Evolutionary conservation across 1,140 invertebrate genomes (phyloP), one percentile per base, ranked within the genome.

Genomic region (Drosophila athabasca): DNA sequence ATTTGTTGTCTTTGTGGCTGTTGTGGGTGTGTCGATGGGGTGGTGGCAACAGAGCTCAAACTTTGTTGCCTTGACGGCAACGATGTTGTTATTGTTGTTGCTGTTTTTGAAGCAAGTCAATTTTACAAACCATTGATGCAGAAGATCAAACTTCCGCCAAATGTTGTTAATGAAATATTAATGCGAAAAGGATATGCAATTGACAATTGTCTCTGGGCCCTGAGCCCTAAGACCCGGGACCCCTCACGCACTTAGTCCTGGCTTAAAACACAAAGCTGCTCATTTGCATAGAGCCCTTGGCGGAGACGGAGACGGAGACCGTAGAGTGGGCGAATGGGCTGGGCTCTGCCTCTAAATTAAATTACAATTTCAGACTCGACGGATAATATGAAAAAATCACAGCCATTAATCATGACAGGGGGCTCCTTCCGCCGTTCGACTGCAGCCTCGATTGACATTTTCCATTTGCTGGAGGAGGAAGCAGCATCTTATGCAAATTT

Each of bases 161-260:
- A 90, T 88, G 79, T 88, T 88, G 82, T 87, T 90, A 90, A 90
- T 90, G 82, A 90, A 90, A 90, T 90, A 90, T 90, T 90, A 90
- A 90, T 90, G 82, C 87, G 79, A 89, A 89, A 89, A 89, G 84
- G 84, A 90, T 90, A 90, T 90, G 87, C 87, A 90, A 90, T 90
- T 90, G 87, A 90, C 87, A 90, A 90, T 85, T 77, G 76, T 70
- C 79, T 59, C 11, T 24, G 3, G 17, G 26, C 17, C 41, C 17
- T 3, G 46, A 2, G 8, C 31, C 31, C 8, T 7, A 2, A 7
- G 8, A 8, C 29, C 35, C n/a, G 15, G 15, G 2, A 15, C 46
- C 7, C 43, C 50, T 17, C 22, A 50, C 35, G 35, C 44, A 43
- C 44, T 49, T 65, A 49, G 69, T 26, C 57, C 58, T 43, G 64